A percentile compares a stretch with the other conserved stretches of the same genome.
Evolutionary conservation across 2,113 vertebrate genomes (phyloP).

Genomic region (Varanus salvator): DNA sequence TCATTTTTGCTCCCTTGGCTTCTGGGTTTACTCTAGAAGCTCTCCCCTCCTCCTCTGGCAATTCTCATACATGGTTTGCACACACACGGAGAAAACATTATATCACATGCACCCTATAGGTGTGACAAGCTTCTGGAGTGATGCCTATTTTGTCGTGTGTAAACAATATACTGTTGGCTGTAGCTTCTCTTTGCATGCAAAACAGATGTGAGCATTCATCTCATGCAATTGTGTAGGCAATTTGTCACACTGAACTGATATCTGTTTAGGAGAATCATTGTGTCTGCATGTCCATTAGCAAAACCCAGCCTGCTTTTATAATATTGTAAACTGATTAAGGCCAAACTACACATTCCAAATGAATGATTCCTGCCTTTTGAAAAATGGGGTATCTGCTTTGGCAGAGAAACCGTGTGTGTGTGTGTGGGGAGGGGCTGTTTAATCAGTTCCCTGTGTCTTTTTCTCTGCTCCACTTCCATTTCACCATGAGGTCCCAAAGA

Average conservation of each 20-base stretch:
- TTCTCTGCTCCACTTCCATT: not conserved
- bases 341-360: not conserved
- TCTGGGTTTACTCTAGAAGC: not conserved
- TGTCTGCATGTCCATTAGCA: not conserved
- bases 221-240: not conserved
- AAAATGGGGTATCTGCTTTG: not conserved
- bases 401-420: not conserved
- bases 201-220: not conserved
- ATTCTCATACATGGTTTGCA: not conserved
- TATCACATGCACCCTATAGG: not conserved
- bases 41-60: not conserved
- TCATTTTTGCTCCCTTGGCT: not conserved
- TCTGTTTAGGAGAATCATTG: not conserved
- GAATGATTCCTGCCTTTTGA: not conserved
- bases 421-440: not conserved
- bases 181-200: not conserved
- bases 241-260: not conserved
- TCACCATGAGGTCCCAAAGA: not conserved
- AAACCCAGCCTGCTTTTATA: not conserved
- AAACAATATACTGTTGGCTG: not conserved
- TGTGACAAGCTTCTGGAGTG: not conserved
- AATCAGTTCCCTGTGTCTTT: not conserved
- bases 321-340: not conserved
- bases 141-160: not conserved
- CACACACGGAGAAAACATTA: not conserved